Evolutionary conservation across 2,113 vertebrate species (phyloP).

Genomic region (Salvelinus alpinus): DNA sequence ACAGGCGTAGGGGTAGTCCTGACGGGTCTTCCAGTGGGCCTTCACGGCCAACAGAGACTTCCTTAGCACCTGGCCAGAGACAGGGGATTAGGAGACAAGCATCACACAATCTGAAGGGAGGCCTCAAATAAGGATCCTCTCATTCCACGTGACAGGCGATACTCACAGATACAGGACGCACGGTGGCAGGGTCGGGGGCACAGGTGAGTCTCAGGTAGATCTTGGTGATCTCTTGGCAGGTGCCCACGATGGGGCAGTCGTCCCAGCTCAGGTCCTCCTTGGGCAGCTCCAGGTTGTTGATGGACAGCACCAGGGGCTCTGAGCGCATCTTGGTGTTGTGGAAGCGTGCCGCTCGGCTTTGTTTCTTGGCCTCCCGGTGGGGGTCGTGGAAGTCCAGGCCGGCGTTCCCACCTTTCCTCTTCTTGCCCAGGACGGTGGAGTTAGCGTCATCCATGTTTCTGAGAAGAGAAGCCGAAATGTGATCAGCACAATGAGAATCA

Average conservation of each 20-base stretch:
- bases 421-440: conserved; percentile 66
- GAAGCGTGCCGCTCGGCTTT: conserved; percentile 86
- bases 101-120: not conserved
- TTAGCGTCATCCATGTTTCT: conserved; percentile 73
- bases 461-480: not conserved
- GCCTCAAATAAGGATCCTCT: not conserved
- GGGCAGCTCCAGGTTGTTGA: conserved; percentile 75
- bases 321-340: conserved; percentile 88
- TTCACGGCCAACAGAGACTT: conserved; percentile 85
- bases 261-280: conserved; percentile 88
- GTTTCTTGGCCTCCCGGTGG: conserved; percentile 86
- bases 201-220: conserved; percentile 88
- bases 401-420: conserved; percentile 77
- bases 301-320: conserved; percentile 85
- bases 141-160: not conserved
- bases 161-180: conserved; percentile 84
- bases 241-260: conserved; percentile 88
- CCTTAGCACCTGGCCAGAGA: conserved; percentile 76
- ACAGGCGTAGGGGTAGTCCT: conserved; percentile 88
- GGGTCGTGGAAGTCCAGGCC: conserved; percentile 87
- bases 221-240: conserved; percentile 88
- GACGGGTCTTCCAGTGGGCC: conserved; percentile 85
- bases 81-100: not conserved
- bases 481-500: not conserved
- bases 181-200: conserved; percentile 86